Base-by-base conservation (phyloP, 37 sponge, comb jelly and placozoan genomes). In the Halisarca cf. caerulea region DNA sequence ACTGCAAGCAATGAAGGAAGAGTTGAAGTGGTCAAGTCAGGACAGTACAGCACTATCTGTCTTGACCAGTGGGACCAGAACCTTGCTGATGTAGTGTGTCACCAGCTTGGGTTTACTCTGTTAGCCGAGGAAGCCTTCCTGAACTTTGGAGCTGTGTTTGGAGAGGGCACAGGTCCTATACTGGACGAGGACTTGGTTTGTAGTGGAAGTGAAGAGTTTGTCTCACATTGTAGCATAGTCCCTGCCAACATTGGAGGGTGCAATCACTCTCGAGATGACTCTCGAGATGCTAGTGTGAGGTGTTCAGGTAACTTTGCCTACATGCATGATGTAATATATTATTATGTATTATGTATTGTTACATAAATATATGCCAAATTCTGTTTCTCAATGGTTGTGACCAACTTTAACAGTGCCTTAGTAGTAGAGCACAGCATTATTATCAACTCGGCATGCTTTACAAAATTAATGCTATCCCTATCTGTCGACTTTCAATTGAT, bases 21-120 rank as follows among this genome's bases (percentile, higher is more conserved):
- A 74, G 77, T 74, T 40, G 77, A 74, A 37, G 45, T 74, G 45
- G 21, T 74, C 77, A 23, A n/a, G 44, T 74, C 77, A 25, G 77
- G 45, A 36, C 6, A 24, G 45, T 74, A 37, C 38, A 33, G 25
- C 6, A 40, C 77, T 37, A 74, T 74, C 77, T 74, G 77, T 74
- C 24, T 40, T 1, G 44, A 74, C 43, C 36, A 33, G 9, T 74
- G 77, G 77, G 42, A 40, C 77, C 32, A 36, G 30, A 39, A 41
- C 42, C 24, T 41, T 14, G 77, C 77, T 74, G 18, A 74, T 74
- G 42, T 74, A 2, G 77, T 74, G 45, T 74, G 77, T 74, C 17
- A 18, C 17, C 77, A 74, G 77, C 77, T 74, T 40, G 77, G 77
- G 20, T 74, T 36, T 44, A 47, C 51, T 47, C 77, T 74, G 44